Evolutionary conservation across 1,140 invertebrate genomes (phyloP), one percentile per base, ranked within the genome.

Genomic region (Tenebrio molitor): DNA sequence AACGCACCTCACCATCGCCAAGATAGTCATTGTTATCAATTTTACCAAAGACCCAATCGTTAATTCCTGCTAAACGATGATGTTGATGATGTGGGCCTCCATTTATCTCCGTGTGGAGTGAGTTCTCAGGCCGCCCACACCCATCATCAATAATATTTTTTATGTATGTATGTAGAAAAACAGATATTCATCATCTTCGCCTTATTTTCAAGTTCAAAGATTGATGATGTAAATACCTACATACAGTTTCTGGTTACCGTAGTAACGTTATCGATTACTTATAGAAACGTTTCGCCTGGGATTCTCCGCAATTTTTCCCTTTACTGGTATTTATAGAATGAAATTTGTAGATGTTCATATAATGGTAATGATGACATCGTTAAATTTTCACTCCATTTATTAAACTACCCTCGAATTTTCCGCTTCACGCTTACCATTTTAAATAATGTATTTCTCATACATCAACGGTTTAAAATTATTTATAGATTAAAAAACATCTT

Each of bases 201-300:
- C 21, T 29, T 66, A 44, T 44, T 66, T 66, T 44, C 17, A 36
- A 8, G 33, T 39, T 41, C 34, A 39, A 65, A 65, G 63, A 34
- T 68, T 68, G 65, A 68, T 46, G 39, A 33, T 69, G 42, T 69
- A 58, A 58, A 58, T 58, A 58, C 50, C 50, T 58, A 53, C 66
- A 68, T 50, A 42, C 65, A 69, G 66, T 50, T 53, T 50, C 66
- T 50, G 36, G 66, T 69, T 53, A 46, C 23, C 66, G 44, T 69
- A 39, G 46, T 33, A 53, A 69, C 66, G 19, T 69, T 69, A 69
- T 69, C 46, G 66, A 69, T 69, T 69, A 69, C 66, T 69, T 50
- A 69, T 69, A 69, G 42, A 69, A 69, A 58, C 12, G 50, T 58
- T 58, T 58, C 50, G 50, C 50, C 50, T 58, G 50, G 50, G 50